phyloP scores from a whole-genome alignment of 2,888 invertebrate species.

The Amphipyra tragopoginis region DNA sequence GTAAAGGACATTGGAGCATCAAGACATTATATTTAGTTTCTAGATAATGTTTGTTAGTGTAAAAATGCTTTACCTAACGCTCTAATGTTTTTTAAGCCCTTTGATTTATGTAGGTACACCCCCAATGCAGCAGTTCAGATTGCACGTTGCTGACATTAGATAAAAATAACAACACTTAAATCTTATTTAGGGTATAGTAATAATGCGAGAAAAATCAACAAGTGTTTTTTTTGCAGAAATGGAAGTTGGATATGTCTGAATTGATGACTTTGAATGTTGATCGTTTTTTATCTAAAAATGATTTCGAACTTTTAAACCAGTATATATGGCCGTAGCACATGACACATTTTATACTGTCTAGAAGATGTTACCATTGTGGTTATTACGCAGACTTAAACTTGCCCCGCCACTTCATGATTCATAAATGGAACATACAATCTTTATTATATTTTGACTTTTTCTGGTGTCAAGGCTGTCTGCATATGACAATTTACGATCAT shows the following conservation, averaged over 20 bases:
- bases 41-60: conserved; percentile 8
- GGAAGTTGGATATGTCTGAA: conserved; percentile 9
- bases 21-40: background rate
- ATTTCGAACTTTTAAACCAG: conserved; percentile 7
- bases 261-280: background rate
- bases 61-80: conserved; percentile 6
- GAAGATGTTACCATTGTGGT: conserved; percentile 6
- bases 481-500: conserved; percentile 12
- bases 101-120: background rate
- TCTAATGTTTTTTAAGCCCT: too few species aligned
- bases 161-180: conserved; percentile 2
- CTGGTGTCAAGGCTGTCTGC: conserved; percentile 10
- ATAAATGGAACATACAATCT: conserved; percentile 8
- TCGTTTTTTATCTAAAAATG: background rate
- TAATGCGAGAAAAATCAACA: conserved; percentile 1
- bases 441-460: conserved; percentile 13
- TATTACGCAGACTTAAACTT: conserved; percentile 5
- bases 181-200: background rate
- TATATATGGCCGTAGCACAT: conserved; percentile 1
- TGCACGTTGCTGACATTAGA: conserved; percentile 1
- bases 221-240: conserved; percentile 11
- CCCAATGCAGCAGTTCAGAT: conserved; percentile 7
- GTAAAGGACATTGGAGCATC: background rate
- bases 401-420: conserved; percentile 9
- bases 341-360: conserved; percentile 5